A percentile compares a stretch with the other conserved stretches of the same genome.
Conservation (phyloP, 2,797 vertebrate species). For the Xiphophorus birchmanni region DNA sequence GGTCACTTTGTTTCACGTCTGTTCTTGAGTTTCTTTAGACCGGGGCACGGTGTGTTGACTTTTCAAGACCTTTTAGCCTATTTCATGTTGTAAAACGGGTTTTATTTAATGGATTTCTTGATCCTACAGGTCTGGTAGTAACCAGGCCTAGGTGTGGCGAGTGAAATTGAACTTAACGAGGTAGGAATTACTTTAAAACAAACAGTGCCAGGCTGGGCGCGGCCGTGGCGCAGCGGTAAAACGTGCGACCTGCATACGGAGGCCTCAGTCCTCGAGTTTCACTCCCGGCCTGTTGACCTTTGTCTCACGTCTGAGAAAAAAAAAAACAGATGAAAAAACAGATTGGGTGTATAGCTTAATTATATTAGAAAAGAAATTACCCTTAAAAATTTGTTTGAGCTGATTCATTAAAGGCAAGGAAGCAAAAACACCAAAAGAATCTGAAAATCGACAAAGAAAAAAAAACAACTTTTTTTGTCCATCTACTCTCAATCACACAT, state of each 20-base stretch:
- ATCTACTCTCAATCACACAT: background rate
- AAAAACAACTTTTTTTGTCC: background rate
- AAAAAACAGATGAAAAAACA: too few species aligned
- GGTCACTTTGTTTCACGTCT: background rate
- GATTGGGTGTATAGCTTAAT: background rate
- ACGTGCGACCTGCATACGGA: too few species aligned
- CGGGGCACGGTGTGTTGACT: background rate
- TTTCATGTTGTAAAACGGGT: background rate
- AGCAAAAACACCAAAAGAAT: background rate
- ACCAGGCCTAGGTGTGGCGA: background rate
- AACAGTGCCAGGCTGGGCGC: background rate
- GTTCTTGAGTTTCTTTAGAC: background rate
- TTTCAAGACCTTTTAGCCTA: background rate
- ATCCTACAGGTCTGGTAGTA: background rate
- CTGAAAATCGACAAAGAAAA: background rate
- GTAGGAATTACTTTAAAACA: background rate
- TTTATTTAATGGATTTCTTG: background rate
- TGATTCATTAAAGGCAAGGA: background rate
- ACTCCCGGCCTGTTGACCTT: too few species aligned
- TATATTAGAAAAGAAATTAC: background rate
- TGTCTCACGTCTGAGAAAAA: too few species aligned
- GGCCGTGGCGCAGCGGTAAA: too few species aligned
- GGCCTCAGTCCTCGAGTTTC: too few species aligned
- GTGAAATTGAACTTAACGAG: background rate
- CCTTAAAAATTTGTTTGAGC: background rate